Conservation (phyloP, 2,113 vertebrate species). For the Corydoras sp. region DNA sequence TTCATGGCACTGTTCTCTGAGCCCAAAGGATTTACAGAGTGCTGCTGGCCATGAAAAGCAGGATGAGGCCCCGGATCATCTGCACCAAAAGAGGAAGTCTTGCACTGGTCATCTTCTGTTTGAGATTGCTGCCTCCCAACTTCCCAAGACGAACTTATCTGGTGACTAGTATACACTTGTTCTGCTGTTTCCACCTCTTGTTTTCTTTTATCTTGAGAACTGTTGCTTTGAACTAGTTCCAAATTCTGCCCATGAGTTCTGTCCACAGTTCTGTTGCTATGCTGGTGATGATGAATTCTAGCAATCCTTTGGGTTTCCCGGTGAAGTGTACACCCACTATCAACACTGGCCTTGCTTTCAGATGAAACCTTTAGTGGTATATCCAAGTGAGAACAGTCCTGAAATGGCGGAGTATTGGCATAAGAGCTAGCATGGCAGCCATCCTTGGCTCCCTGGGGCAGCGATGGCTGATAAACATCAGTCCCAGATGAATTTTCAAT, state of each 20-base stretch:
- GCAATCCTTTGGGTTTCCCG: slow-evolving; percentile 85
- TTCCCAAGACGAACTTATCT: slow-evolving; percentile 63
- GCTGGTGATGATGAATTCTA: slow-evolving; percentile 90
- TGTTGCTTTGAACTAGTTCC: slow-evolving; percentile 37
- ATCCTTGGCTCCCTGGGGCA: slow-evolving; percentile 66
- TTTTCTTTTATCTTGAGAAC: slow-evolving; percentile 66
- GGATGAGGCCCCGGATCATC: slow-evolving; percentile 47
- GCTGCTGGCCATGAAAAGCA: slow-evolving; percentile 39
- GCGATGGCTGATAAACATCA: slow-evolving; percentile 64
- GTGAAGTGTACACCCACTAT: slow-evolving; percentile 64
- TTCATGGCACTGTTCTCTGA: slow-evolving; percentile 87
- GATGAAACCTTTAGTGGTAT: slow-evolving; percentile 35
- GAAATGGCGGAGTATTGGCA: slow-evolving; percentile 66
- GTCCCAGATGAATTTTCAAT: slow-evolving; percentile 58
- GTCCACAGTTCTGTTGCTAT: slow-evolving; percentile 52
- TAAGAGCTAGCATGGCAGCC: slow-evolving; percentile 61
- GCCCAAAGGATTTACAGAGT: slow-evolving; percentile 53
- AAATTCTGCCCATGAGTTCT: slow-evolving; percentile 50
- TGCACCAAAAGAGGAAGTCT: slow-evolving; percentile 66
- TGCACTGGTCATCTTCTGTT: slow-evolving; percentile 57
- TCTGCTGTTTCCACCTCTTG: slow-evolving; percentile 64
- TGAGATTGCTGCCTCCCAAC: slow-evolving; percentile 65
- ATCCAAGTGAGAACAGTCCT: slow-evolving; percentile 75
- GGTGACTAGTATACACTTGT: slow-evolving; percentile 59
- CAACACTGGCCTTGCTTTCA: slow-evolving; percentile 50